phyloP scores from a whole-genome alignment of 2,888 invertebrate species.

The Heliothis peltigera region DNA sequence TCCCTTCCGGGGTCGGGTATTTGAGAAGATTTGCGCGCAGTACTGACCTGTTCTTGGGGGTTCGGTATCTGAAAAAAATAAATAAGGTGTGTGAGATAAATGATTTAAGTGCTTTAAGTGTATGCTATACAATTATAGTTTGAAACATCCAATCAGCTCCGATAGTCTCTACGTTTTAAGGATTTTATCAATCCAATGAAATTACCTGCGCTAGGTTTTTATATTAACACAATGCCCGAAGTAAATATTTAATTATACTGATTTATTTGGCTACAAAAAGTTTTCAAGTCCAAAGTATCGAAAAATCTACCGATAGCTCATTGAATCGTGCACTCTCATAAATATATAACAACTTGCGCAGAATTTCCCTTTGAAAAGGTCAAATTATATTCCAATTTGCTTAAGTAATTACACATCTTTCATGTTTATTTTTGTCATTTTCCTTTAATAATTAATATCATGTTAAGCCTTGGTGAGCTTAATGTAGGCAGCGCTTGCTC shows the following conservation, averaged over 20 bases:
- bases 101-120: neutral
- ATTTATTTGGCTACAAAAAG: neutral
- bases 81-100: conserved; percentile 2
- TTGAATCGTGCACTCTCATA: conserved; percentile 17
- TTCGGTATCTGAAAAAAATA: conserved; percentile 47
- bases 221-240: too few species aligned
- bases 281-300: conserved; percentile 13
- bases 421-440: conserved; percentile 40
- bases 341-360: conserved; percentile 29
- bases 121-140: neutral
- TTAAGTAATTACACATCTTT: conserved; percentile 31
- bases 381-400: conserved; percentile 38
- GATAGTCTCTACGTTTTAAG: neutral
- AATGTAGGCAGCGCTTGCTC: conserved; percentile 7
- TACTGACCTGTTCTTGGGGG: conserved; percentile 46
- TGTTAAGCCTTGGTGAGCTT: conserved; percentile 19
- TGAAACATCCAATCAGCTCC: too few species aligned
- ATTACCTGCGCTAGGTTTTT: neutral
- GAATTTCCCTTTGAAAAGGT: conserved; percentile 21
- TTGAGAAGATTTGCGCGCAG: conserved; percentile 20
- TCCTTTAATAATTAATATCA: conserved; percentile 31
- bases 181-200: neutral
- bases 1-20: conserved; percentile 46
- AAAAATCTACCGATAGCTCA: conserved; percentile 6
- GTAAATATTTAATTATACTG: neutral